Evolutionary conservation across 2,888 invertebrate species (phyloP).

Genomic region (Pseudanteris insignis): DNA sequence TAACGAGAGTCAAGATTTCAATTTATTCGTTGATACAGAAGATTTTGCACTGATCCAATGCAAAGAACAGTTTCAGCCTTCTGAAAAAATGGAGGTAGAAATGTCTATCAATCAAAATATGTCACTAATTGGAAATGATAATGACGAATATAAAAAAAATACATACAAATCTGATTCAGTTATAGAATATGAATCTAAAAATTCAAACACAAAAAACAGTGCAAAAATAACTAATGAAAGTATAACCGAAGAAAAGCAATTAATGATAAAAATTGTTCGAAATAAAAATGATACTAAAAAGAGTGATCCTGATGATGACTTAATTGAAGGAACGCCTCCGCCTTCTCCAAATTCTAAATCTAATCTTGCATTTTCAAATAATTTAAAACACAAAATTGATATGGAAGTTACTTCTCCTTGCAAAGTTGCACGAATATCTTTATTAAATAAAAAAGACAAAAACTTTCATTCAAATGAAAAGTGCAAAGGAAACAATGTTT

Average conservation of each 20-base stretch:
- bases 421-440: neutral
- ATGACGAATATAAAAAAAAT: too few species aligned
- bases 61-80: too few species aligned
- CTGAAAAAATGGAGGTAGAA: too few species aligned
- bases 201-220: neutral
- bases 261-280: too few species aligned
- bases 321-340: constrained; percentile 20
- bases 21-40: neutral
- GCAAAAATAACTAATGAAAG: neutral
- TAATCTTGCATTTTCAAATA: constrained; percentile 3
- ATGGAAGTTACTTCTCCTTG: neutral
- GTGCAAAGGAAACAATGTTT: too few species aligned
- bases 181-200: neutral
- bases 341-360: constrained; percentile 8
- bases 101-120: too few species aligned
- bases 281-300: too few species aligned
- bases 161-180: too few species aligned
- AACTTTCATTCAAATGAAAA: too few species aligned
- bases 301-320: constrained; percentile 19
- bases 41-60: neutral
- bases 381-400: constrained; percentile 20
- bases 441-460: too few species aligned
- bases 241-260: too few species aligned
- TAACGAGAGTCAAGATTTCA: neutral
- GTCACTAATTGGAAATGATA: too few species aligned